phyloP scores from a whole-genome alignment of 2,113 vertebrate species.

The Glareola pratincola region DNA sequence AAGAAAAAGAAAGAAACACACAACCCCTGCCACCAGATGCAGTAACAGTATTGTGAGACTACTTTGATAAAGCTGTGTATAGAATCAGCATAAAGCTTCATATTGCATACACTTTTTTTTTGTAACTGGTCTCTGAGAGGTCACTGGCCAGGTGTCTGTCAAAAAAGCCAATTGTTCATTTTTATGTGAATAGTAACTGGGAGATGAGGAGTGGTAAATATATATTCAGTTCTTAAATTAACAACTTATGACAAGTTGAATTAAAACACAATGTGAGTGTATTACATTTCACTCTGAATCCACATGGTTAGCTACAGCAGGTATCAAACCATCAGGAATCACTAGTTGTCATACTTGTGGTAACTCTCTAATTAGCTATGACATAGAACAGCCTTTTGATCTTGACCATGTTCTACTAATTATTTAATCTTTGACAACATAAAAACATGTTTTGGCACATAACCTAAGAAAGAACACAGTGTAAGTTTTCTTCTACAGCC shows the following conservation, averaged over 20 bases:
- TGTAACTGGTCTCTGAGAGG: background rate
- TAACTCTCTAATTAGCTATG: constrained; percentile 65
- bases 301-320: background rate
- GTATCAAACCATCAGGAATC: constrained; percentile 33
- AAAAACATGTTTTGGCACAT: constrained; percentile 51
- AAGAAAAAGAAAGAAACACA: accelerated
- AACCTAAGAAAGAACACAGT: constrained; percentile 6
- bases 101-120: background rate
- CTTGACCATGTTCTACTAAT: constrained; percentile 71
- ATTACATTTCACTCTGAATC: constrained; percentile 28
- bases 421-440: constrained; percentile 72
- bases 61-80: background rate
- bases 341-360: constrained; percentile 36
- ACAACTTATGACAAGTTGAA: constrained; percentile 35
- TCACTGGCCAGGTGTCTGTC: constrained; percentile 3
- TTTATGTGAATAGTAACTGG: constrained; percentile 1
- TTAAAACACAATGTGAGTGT: constrained; percentile 26
- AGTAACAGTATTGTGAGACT: background rate
- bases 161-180: constrained; percentile 15
- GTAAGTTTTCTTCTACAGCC: constrained; percentile 33
- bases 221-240: constrained; percentile 41
- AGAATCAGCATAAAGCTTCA: background rate
- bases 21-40: accelerated
- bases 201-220: constrained; percentile 25
- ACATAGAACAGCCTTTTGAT: constrained; percentile 69